Evolutionary conservation across 2,113 vertebrate genomes (phyloP).

Genomic region (Fukomys damarensis): DNA sequence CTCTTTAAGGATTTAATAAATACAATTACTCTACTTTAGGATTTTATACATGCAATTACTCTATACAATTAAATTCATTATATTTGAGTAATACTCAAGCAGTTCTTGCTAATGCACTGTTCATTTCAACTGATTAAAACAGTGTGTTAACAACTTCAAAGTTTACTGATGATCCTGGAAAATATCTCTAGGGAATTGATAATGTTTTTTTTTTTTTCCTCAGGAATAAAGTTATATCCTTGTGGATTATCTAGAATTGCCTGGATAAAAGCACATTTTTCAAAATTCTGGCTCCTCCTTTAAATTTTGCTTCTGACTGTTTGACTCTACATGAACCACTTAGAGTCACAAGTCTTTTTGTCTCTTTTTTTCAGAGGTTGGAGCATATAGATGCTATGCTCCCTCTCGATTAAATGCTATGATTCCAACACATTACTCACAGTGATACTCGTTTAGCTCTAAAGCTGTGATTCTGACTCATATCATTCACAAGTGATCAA

Average conservation of each 20-base stretch:
- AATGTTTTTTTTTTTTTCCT: neutral
- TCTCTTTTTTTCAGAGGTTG: slow-evolving; percentile 16
- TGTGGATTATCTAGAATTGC: neutral
- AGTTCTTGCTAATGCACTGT: neutral
- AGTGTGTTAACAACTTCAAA: slow-evolving; percentile 31
- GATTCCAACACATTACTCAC: neutral
- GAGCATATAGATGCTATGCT: neutral
- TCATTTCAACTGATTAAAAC: slow-evolving; percentile 12
- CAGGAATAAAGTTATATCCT: neutral
- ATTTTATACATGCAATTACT: slow-evolving; percentile 31
- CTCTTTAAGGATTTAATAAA: slow-evolving; percentile 53
- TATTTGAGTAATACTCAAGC: slow-evolving; percentile 29
- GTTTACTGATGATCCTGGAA: slow-evolving; percentile 21
- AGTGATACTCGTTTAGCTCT: neutral
- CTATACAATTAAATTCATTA: slow-evolving; percentile 40
- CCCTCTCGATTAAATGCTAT: neutral
- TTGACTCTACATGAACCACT: slow-evolving; percentile 8
- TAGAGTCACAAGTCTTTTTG: neutral
- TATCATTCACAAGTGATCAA: neutral
- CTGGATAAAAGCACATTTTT: slow-evolving; percentile 1
- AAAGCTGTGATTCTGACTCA: neutral
- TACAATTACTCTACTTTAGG: neutral
- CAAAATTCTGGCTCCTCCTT: neutral
- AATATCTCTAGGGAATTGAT: neutral
- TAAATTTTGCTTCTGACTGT: neutral